Percentiles rank a stretch among this genome's conserved stretches.
Conservation (phyloP, 2,888 invertebrate species). For the Andrena haemorrhoa region DNA sequence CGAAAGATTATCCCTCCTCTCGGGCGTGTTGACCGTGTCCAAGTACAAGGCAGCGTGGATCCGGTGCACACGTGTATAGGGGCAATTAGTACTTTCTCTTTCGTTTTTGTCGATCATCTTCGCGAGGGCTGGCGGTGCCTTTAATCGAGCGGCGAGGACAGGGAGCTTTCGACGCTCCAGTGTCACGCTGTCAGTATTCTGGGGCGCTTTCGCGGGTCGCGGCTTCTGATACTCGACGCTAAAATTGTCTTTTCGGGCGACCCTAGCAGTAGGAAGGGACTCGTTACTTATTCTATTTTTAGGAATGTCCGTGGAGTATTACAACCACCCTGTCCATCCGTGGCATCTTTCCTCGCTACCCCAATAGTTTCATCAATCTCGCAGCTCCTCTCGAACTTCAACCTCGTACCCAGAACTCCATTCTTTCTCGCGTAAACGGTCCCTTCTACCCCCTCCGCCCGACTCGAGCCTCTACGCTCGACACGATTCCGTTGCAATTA, state of each 20-base stretch:
- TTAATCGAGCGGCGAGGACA: slow-evolving; percentile 36
- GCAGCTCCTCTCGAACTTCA: no score
- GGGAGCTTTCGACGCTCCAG: background rate
- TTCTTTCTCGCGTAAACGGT: background rate
- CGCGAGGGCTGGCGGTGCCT: slow-evolving; percentile 23
- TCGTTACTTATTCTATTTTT: no score
- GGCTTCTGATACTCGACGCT: background rate
- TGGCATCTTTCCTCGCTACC: no score
- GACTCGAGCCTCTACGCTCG: background rate
- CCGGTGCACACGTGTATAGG: slow-evolving; percentile 18
- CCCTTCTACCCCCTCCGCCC: background rate
- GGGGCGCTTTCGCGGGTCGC: background rate
- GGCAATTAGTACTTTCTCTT: slow-evolving; percentile 61
- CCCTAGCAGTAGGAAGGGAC: no score
- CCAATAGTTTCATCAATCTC: no score
- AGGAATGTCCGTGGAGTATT: no score
- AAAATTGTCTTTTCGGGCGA: background rate
- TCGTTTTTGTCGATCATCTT: slow-evolving; percentile 48
- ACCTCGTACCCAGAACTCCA: background rate
- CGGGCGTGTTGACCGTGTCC: slow-evolving; percentile 9
- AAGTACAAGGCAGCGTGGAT: slow-evolving; percentile 47
- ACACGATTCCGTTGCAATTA: slow-evolving; percentile 30
- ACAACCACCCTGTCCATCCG: no score
- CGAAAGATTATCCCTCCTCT: slow-evolving; percentile 48
- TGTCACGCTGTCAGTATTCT: background rate